A percentile compares a stretch with the other conserved stretches of the same genome.
These are phyloP conservation scores for Falco peregrinus DNA, from an alignment of 2,797 vertebrate genomes.

Conservation along the genomic window DNA sequence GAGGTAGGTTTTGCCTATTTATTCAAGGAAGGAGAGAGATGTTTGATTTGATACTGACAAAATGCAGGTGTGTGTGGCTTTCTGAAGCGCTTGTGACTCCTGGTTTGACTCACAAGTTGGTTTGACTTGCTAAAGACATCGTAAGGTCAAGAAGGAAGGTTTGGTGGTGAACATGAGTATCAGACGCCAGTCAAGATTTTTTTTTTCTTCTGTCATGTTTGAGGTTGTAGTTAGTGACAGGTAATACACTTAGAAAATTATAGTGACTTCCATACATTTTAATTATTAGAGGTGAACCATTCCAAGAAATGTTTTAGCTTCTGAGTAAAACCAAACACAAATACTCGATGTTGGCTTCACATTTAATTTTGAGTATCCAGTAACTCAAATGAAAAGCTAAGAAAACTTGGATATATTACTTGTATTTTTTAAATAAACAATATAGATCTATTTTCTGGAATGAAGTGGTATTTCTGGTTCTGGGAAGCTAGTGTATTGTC, in stretches of 20 bases:
- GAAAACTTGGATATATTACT: neutral
- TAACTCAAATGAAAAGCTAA: neutral
- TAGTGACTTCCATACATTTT: neutral
- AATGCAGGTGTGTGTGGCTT: neutral
- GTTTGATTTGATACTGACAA: neutral
- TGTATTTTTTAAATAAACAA: neutral
- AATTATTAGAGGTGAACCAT: neutral
- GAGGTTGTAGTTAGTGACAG: neutral
- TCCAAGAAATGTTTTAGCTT: neutral
- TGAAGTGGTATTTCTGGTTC: neutral
- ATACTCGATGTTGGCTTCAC: neutral
- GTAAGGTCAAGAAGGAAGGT: neutral
- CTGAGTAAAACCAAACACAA: neutral
- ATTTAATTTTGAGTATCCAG: neutral
- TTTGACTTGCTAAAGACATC: neutral
- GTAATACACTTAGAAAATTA: neutral
- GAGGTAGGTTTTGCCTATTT: neutral
- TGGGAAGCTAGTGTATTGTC: neutral
- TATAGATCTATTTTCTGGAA: neutral
- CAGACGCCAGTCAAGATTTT: neutral
- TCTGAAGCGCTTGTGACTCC: neutral
- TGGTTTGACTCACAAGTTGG: neutral
- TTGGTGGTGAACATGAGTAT: neutral
- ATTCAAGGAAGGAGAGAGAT: neutral
- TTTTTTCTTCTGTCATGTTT: neutral